Conservation (phyloP, 2,888 invertebrate species). For the Synergus japonicus region DNA sequence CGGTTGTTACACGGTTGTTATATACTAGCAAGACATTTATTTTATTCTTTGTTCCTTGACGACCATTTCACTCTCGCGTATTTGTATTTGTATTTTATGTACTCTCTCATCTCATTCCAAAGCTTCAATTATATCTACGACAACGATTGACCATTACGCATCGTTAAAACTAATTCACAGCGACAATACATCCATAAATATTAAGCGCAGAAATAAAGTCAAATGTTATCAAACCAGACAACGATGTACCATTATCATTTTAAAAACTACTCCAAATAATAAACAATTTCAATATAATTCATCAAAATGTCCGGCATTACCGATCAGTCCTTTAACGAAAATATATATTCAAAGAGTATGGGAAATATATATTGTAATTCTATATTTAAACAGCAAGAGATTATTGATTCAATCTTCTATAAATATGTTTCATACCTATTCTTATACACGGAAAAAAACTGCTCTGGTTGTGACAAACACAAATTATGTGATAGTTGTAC, state of each 20-base stretch:
- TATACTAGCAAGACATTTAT: conserved; percentile 63
- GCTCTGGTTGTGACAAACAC: too few species aligned
- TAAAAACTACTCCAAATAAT: background rate
- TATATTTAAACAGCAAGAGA: background rate
- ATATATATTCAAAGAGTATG: too few species aligned
- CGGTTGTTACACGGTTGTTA: conserved; percentile 58
- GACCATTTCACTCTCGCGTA: conserved; percentile 31
- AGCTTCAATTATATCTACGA: conserved; percentile 35
- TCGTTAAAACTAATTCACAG: conserved; percentile 30
- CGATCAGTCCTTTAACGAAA: background rate
- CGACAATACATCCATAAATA: conserved; percentile 31
- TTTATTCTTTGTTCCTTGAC: conserved; percentile 55
- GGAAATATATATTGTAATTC: too few species aligned
- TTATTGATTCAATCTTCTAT: background rate
- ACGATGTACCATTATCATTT: background rate
- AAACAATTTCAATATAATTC: background rate
- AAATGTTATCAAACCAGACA: background rate
- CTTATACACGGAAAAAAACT: too few species aligned
- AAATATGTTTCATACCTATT: background rate
- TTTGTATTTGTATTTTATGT: conserved; percentile 21
- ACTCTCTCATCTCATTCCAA: conserved; percentile 27
- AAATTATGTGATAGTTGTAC: too few species aligned
- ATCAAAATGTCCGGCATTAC: background rate
- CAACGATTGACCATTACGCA: background rate
- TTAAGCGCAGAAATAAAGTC: conserved; percentile 11